phyloP scores from a whole-genome alignment of 2,113 vertebrate species.

The Syngnathus typhle region DNA sequence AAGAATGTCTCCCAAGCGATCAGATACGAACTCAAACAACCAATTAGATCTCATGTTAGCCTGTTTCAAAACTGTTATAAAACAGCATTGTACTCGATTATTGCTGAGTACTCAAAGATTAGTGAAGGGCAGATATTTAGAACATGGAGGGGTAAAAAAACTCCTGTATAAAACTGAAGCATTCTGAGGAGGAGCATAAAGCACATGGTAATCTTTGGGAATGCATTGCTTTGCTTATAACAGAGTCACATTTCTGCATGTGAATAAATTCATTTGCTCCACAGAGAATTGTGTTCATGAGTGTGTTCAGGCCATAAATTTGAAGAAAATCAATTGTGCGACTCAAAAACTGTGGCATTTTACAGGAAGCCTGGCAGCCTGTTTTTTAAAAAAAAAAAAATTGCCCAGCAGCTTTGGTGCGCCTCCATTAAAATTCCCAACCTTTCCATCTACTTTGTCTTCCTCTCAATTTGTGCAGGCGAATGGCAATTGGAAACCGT shows the following conservation, averaged over 20 bases:
- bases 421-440: slow-evolving; percentile 41
- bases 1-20: not conserved
- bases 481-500: slow-evolving; percentile 48
- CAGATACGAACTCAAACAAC: not conserved
- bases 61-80: not conserved
- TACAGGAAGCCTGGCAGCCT: not conserved
- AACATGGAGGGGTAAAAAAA: not conserved
- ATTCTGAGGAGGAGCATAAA: not conserved
- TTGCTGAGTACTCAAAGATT: not conserved
- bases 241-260: not conserved
- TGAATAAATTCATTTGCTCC: slow-evolving; percentile 6
- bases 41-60: too few species aligned
- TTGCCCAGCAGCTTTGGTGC: slow-evolving; percentile 3
- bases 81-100: not conserved
- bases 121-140: not conserved
- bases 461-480: slow-evolving; percentile 43
- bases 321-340: slow-evolving; percentile 29
- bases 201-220: slow-evolving; percentile 14
- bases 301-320: slow-evolving; percentile 10
- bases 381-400: not conserved
- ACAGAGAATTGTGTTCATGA: slow-evolving; percentile 4
- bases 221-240: not conserved
- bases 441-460: slow-evolving; percentile 20
- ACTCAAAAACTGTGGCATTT: slow-evolving; percentile 25
- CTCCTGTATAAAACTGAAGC: not conserved